phyloP scores from a whole-genome alignment of 2,888 invertebrate species.

The Mythimna vitellina region DNA sequence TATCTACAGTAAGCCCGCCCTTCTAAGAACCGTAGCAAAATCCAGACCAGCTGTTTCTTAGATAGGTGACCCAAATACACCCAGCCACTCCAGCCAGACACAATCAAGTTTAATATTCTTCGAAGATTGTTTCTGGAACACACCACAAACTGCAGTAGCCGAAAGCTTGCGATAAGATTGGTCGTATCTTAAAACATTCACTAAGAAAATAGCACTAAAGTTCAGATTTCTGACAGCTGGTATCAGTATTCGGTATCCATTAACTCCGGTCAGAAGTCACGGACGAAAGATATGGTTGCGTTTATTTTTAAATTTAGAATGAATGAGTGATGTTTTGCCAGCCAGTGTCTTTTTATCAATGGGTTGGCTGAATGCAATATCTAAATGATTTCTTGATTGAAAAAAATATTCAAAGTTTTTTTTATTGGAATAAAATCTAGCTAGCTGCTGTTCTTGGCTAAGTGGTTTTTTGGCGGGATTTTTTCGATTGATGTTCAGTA shows the following conservation, averaged over 20 bases:
- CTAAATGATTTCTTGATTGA: not conserved
- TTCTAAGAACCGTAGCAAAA: conserved; percentile 8
- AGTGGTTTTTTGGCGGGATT: too few relatives aligned
- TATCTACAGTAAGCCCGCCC: not conserved
- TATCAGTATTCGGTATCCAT: conserved; percentile 55
- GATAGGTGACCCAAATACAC: conserved; percentile 28
- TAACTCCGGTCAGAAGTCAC: conserved; percentile 56
- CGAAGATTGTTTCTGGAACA: conserved; percentile 32
- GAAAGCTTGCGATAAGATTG: conserved; percentile 57
- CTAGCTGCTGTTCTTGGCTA: too few relatives aligned
- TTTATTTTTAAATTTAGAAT: conserved; percentile 58
- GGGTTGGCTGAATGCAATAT: conserved; percentile 1
- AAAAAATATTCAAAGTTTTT: not conserved
- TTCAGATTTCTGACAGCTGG: conserved; percentile 50
- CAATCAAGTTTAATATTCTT: conserved; percentile 22
- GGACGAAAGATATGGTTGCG: conserved; percentile 46
- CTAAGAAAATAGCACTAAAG: conserved; percentile 56
- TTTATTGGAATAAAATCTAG: too few relatives aligned
- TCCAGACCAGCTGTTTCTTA: conserved; percentile 6
- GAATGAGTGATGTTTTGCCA: conserved; percentile 43
- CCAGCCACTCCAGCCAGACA: conserved; percentile 31
- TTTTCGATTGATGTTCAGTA: too few relatives aligned
- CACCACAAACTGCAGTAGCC: conserved; percentile 50
- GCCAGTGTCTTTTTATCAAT: conserved; percentile 34
- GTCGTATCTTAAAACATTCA: conserved; percentile 50